Percentiles rank a stretch among this genome's conserved stretches.
These are phyloP conservation scores for Halisarca cf. caerulea DNA, from an alignment of 37 sponge, comb jelly and placozoan genomes.

Conservation along the genomic window DNA sequence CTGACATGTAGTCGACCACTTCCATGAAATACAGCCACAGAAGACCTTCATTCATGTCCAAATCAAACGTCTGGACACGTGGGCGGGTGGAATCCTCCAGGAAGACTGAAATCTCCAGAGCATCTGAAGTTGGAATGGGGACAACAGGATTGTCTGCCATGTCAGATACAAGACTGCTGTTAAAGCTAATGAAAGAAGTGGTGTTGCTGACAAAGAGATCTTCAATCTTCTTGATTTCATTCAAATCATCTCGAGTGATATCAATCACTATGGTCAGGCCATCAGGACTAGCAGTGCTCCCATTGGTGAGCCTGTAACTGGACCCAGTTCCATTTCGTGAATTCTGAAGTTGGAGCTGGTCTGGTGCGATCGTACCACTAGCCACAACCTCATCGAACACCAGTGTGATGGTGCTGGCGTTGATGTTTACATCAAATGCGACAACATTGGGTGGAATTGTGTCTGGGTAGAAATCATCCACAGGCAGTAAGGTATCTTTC, in stretches of 20 bases:
- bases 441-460: constrained; percentile 55
- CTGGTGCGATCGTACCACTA: constrained; percentile 41
- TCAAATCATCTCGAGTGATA: constrained; percentile 75
- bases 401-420: constrained; percentile 67
- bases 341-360: constrained; percentile 25
- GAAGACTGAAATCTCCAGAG: constrained; percentile 30
- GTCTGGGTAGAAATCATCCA: constrained; percentile 60
- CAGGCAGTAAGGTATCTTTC: not conserved
- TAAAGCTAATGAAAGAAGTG: constrained; percentile 58
- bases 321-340: not conserved
- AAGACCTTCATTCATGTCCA: constrained; percentile 81
- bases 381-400: constrained; percentile 84
- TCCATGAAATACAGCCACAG: constrained; percentile 75
- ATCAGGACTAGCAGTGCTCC: constrained; percentile 56
- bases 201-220: constrained; percentile 35
- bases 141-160: constrained; percentile 74
- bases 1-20: constrained; percentile 65
- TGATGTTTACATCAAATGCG: constrained; percentile 66
- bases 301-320: constrained; percentile 53
- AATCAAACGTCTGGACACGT: constrained; percentile 65
- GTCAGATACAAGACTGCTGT: constrained; percentile 51
- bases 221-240: constrained; percentile 69
- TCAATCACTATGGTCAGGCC: constrained; percentile 58
- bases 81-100: constrained; percentile 56
- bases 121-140: constrained; percentile 5